Conservation (phyloP, 2,113 vertebrate species). For the Cyphotilapia sp. region DNA sequence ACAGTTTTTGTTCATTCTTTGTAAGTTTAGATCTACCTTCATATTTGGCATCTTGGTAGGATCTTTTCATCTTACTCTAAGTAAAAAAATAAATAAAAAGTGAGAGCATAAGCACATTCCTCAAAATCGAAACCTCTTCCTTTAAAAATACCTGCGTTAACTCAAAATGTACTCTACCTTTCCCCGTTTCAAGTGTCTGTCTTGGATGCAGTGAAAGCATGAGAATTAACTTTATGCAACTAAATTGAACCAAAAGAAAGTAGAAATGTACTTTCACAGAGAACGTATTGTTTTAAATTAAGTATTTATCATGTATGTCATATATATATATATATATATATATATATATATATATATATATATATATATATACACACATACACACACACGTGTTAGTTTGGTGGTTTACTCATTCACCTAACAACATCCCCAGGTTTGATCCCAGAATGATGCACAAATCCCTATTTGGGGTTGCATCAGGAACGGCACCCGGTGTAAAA, state of each 20-base stretch:
- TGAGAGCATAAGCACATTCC: background rate
- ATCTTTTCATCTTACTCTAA: background rate
- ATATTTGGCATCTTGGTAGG: background rate
- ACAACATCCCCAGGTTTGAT: background rate
- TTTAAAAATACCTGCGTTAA: background rate
- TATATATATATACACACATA: fast-evolving
- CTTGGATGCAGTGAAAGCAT: constrained; percentile 48
- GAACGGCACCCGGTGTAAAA: background rate
- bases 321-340: fast-evolving
- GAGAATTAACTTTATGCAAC: constrained; percentile 27
- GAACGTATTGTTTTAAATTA: constrained; percentile 18
- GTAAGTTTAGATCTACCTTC: background rate
- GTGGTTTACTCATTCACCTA: background rate
- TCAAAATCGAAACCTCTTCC: background rate
- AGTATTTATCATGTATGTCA: constrained; percentile 37
- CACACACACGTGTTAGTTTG: background rate
- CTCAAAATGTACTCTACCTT: background rate
- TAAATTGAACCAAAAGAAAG: constrained; percentile 53
- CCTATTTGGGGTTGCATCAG: background rate
- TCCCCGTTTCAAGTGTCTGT: constrained; percentile 15
- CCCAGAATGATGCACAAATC: background rate
- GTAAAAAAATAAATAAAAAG: background rate
- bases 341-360: fast-evolving
- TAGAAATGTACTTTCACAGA: constrained; percentile 35
- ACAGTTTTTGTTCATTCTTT: background rate